Evolutionary conservation across 2,888 invertebrate genomes (phyloP), one percentile per base, ranked within the genome.

Genomic region (Strigamia maritima): DNA sequence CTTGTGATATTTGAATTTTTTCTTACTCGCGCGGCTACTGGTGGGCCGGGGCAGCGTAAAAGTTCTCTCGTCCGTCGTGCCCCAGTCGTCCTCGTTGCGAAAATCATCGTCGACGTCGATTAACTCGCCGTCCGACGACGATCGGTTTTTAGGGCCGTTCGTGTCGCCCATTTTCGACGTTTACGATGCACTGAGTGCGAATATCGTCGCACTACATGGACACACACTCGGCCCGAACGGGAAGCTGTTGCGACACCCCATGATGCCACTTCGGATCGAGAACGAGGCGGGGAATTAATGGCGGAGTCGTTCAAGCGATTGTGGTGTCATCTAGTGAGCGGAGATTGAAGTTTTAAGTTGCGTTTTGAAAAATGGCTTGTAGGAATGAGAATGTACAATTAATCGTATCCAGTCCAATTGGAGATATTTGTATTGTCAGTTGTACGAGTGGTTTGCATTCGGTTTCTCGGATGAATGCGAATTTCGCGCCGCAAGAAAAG

Each of bases 121-220:
- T 1, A 79, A 22, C 26, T 79, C 76, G 54, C 79, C 79, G 76
- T 79, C 79, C 76, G 79, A 79, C n/a, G 79, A 35, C 76, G 79
- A 79, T 10, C 79, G 79, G 12, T 14, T 0, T 28, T 77, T 77
- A 0, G 77, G 14, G 22, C 28, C 14, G 54, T 40, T 16, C 10
- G 26, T 22, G 19, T 60, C 60, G 14, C 26, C 24, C 77, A 54
- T 77, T 54, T 6, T 60, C 49, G 35, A 7, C 3, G 16, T 4
- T n/a, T 7, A 4, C 31, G 26, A 0, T 2, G 26, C 2, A 10
- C 3, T 4, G 10, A 7, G 16, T 4, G 24, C 31, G n/a, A 6
- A 74, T 6, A 19, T 8, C 60, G 22, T 24, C 31, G 74, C 26
- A 74, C 74, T 24, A 6, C 16, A 10, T 12, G 19, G 65, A 65